Percentiles rank a stretch among this genome's conserved stretches.
These are phyloP conservation scores for Ormyrus pomaceus DNA, from an alignment of 2,888 invertebrate genomes.

Conservation along the genomic window DNA sequence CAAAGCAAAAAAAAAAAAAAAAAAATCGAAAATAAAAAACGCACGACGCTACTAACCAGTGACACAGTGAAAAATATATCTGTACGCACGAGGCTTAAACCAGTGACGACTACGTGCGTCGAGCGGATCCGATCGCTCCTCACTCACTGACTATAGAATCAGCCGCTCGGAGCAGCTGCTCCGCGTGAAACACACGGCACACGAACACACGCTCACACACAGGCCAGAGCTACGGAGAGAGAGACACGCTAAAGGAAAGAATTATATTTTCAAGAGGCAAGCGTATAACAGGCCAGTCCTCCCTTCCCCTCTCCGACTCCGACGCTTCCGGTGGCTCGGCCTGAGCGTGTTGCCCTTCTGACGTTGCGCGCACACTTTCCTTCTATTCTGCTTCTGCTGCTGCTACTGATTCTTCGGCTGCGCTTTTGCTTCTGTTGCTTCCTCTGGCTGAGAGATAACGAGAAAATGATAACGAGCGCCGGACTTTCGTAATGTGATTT, in stretches of 20 bases:
- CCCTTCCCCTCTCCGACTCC: background rate
- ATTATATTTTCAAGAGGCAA: conserved; percentile 42
- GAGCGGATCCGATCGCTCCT: conserved; percentile 33
- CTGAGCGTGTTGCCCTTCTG: background rate
- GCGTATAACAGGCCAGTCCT: conserved; percentile 24
- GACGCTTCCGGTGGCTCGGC: conserved; percentile 27
- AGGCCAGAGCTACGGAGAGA: background rate
- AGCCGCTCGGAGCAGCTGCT: conserved; percentile 27
- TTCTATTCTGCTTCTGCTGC: background rate
- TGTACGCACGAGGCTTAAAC: too few relatives aligned
- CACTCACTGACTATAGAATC: conserved; percentile 26
- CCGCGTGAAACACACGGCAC: conserved; percentile 17
- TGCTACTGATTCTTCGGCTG: background rate
- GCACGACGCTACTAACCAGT: too few relatives aligned
- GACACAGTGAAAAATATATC: too few relatives aligned
- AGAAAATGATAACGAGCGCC: too few relatives aligned
- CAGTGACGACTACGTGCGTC: conserved; percentile 22
- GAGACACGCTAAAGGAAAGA: background rate
- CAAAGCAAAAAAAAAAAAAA: too few relatives aligned
- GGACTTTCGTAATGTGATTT: too few relatives aligned
- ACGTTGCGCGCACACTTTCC: background rate
- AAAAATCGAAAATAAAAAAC: too few relatives aligned
- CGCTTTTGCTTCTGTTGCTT: background rate
- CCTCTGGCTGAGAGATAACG: background rate
- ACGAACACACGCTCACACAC: background rate